Evolutionary conservation across 2,888 invertebrate genomes (phyloP).

Genomic region (Ophion slaviceki): DNA sequence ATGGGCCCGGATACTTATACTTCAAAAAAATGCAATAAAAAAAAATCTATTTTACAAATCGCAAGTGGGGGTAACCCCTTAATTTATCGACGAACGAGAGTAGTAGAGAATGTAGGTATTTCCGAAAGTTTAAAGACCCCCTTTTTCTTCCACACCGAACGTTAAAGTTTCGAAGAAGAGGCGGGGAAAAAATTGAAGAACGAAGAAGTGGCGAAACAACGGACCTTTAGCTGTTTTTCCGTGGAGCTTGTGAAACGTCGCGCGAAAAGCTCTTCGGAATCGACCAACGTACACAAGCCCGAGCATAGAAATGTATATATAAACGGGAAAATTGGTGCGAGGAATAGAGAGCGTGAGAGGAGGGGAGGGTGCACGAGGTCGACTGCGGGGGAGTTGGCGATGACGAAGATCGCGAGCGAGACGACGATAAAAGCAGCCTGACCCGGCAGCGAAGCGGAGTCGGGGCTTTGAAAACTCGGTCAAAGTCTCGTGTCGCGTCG

Average conservation of each 20-base stretch:
- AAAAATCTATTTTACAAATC: too few species aligned
- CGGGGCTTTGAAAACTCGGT: conserved; percentile 80
- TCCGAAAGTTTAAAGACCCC: too few species aligned
- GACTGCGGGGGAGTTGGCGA: conserved; percentile 51
- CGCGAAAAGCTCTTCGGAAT: conserved; percentile 22
- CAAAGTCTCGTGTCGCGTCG: conserved; percentile 80
- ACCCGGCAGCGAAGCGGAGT: conserved; percentile 70
- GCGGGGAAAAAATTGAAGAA: not conserved
- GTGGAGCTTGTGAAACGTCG: conserved; percentile 15
- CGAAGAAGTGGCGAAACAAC: not conserved
- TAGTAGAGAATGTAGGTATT: not conserved
- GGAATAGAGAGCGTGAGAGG: conserved; percentile 29
- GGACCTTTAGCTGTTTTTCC: conserved; percentile 3
- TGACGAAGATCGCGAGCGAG: conserved; percentile 59
- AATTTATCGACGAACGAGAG: not conserved
- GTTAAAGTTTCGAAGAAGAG: conserved; percentile 1
- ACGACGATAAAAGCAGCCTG: conserved; percentile 65
- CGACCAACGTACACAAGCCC: not conserved
- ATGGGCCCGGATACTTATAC: too few species aligned
- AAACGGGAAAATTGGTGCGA: conserved; percentile 19
- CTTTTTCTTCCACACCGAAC: not conserved
- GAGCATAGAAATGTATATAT: conserved; percentile 13
- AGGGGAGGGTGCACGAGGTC: conserved; percentile 55
- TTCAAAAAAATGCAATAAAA: too few species aligned
- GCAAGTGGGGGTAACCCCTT: too few species aligned